Evolutionary conservation across 1,140 invertebrate genomes (phyloP), one percentile per base, ranked within the genome.

Genomic region (Procambarus virginalis): DNA sequence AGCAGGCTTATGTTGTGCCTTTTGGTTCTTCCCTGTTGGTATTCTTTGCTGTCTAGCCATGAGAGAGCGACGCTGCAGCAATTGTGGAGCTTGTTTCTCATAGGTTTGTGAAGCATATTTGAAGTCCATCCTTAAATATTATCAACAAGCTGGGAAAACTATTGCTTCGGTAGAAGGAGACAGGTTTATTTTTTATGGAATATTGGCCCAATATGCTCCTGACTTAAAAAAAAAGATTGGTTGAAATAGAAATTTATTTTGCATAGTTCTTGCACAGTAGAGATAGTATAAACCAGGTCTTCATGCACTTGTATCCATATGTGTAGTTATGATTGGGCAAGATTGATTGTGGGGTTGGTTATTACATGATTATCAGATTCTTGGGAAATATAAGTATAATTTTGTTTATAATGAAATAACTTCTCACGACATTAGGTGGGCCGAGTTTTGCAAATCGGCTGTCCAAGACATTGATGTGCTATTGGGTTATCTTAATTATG

Each of bases 1-100:
- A 93, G 94, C 97, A 12, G 97, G 97, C 86, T 95, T 98, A 34
- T 94, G 96, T 17, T 97, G 97, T 94, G 97, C 97, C 22, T 97
- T 98, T 90, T 94, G 97, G 55, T 97, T 97, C 94, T 98, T 98
- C 92, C 97, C 97, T 0, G 75, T 97, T 48, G 97, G 97, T 79
- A 96, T 98, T 90, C 93, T 98, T 1, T 97, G 96, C 93, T 98
- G 97, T 93, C 94, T 98, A 45, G 94, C 96, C 9, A 94, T 97
- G 93, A 96, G 96, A 93, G 96, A 97, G 92, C 95, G 96, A 93
- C 95, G 96, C 91, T 98, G 97, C 93, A 96, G 96, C 5, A 97
- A 97, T 93, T 98, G 97, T 94, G 97, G 97, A 45, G 97, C 97
- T 22, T 95, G 96, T 92, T 97, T 92, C 81, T 73, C 91, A 10